Conservation (phyloP, 2,113 vertebrate species). For the Gobius niger region DNA sequence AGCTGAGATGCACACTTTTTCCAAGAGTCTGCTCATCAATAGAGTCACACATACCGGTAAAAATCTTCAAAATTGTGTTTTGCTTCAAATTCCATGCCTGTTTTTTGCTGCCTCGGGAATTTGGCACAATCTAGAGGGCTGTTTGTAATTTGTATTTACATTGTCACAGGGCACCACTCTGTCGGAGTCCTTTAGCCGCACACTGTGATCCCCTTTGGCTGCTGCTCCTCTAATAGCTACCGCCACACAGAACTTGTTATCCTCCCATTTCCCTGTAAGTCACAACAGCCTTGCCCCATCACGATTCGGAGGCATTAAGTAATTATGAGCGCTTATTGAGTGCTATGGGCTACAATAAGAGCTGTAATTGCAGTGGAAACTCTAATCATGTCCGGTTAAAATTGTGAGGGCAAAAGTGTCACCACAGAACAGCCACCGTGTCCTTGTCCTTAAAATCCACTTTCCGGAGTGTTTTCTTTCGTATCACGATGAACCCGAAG, state of each 20-base stretch:
- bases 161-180: conserved; percentile 8
- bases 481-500: not conserved
- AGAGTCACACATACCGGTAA: too few relatives aligned
- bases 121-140: not conserved
- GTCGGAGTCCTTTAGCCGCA: not conserved
- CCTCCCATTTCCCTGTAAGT: conserved; percentile 14
- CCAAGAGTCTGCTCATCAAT: too few relatives aligned
- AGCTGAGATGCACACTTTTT: too few relatives aligned
- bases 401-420: not conserved
- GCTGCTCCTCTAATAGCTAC: conserved; percentile 16
- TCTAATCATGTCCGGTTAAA: conserved; percentile 22
- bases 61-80: not conserved
- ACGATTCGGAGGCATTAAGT: conserved; percentile 7
- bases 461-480: not conserved
- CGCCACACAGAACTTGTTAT: conserved; percentile 5
- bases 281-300: not conserved
- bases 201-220: conserved; percentile 9
- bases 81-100: not conserved
- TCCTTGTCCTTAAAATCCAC: not conserved
- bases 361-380: conserved; percentile 11
- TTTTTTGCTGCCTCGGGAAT: not conserved
- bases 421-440: not conserved
- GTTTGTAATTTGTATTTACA: conserved; percentile 2
- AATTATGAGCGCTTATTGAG: conserved; percentile 18
- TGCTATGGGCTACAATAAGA: conserved; percentile 17